Conservation (phyloP, 2,888 invertebrate genomes). For the Salticus scenicus region DNA sequence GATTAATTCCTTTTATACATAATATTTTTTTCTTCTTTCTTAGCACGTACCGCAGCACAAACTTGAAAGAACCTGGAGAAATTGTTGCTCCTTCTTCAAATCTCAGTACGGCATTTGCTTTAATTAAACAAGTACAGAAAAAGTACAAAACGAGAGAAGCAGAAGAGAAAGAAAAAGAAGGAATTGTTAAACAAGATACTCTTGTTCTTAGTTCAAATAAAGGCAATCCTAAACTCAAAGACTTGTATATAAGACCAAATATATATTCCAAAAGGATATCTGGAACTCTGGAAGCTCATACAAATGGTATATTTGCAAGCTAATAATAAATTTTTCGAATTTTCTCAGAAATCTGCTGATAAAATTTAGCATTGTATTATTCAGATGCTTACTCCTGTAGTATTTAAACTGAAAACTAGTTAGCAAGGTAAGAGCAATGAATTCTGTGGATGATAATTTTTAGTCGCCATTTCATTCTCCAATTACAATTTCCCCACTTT, state of each 20-base stretch:
- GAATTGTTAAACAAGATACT: conserved; percentile 98
- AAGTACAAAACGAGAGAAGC: conserved; percentile 98
- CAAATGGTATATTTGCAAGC: conserved; percentile 86
- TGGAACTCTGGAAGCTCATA: conserved; percentile 92
- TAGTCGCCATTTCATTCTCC: too few relatives aligned
- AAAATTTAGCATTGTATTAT: too few relatives aligned
- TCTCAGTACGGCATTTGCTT: conserved; percentile 94
- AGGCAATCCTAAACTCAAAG: conserved; percentile 97
- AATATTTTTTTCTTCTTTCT: too few relatives aligned
- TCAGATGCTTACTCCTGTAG: too few relatives aligned
- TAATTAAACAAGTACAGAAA: conserved; percentile 99
- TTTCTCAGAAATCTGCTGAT: too few relatives aligned
- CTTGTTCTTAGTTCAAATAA: conserved; percentile 94
- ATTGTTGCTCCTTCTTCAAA: conserved; percentile 95
- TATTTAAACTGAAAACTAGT: too few relatives aligned
- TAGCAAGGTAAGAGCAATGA: too few relatives aligned
- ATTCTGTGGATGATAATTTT: too few relatives aligned
- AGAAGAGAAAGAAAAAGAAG: conserved; percentile 97
- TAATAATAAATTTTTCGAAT: too few relatives aligned
- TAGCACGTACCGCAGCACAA: conserved; percentile 94
- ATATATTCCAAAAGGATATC: conserved; percentile 92
- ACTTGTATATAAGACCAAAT: conserved; percentile 98
- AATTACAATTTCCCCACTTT: too few relatives aligned
- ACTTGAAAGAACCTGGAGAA: conserved; percentile 97
- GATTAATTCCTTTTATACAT: too few relatives aligned